phyloP scores from a whole-genome alignment of 2,113 vertebrate species.

The Bubo scandiacus region DNA sequence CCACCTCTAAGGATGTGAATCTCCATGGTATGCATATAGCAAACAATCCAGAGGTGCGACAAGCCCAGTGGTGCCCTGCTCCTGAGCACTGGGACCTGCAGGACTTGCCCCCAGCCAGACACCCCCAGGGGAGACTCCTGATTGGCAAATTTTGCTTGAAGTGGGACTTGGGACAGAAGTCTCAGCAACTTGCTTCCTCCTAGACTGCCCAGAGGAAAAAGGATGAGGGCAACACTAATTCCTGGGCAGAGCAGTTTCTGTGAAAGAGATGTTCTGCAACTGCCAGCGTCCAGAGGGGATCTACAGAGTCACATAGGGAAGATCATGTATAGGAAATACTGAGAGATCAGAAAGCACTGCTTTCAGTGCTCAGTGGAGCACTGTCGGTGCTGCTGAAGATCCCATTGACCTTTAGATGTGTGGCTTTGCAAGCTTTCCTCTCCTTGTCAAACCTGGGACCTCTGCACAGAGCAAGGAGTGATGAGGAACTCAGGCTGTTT shows the following conservation, averaged over 20 bases:
- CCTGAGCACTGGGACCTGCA: accelerated
- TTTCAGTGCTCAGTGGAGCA: background rate
- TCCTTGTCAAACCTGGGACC: background rate
- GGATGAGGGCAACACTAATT: background rate
- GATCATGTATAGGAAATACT: background rate
- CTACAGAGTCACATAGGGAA: background rate
- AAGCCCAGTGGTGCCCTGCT: background rate
- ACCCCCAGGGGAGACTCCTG: background rate
- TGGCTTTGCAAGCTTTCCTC: background rate
- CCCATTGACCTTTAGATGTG: background rate
- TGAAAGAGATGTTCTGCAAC: background rate
- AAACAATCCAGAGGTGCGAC: background rate
- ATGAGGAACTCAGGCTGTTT: background rate
- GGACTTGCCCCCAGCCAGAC: background rate
- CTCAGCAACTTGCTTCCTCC: background rate
- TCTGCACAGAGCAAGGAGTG: accelerated
- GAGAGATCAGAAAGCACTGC: background rate
- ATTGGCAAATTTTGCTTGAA: background rate
- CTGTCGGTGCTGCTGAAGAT: background rate
- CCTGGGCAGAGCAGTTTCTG: background rate
- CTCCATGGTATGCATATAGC: background rate
- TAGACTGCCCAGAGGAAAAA: background rate
- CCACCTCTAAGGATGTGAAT: background rate
- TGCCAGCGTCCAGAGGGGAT: background rate
- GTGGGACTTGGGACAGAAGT: background rate